These are phyloP conservation scores for Chauna torquata DNA, from an alignment of 2,113 vertebrate species.

Conservation along the genomic window DNA sequence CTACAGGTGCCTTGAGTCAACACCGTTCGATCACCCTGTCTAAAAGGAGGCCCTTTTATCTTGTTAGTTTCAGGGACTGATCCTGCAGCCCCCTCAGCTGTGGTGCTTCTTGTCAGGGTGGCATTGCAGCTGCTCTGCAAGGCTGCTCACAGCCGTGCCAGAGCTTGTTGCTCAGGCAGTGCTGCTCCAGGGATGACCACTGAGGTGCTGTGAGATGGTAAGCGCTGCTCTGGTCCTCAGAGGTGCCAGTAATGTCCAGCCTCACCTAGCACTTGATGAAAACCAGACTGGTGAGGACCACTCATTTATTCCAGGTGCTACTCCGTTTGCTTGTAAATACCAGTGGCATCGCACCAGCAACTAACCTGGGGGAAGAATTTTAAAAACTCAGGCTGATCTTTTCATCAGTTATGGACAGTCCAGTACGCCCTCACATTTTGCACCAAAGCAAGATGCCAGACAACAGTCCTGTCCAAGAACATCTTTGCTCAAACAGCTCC, in stretches of 20 bases:
- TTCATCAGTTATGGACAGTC: too few species aligned
- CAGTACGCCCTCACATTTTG: too few species aligned
- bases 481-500: accelerated
- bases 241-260: background rate
- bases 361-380: background rate
- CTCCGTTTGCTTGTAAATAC: background rate
- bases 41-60: background rate
- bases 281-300: background rate
- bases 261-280: background rate
- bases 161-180: too few species aligned
- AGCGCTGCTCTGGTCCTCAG: background rate
- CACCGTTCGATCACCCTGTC: background rate
- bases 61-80: background rate
- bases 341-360: background rate
- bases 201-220: too few species aligned
- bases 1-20: background rate
- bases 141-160: background rate
- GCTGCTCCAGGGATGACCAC: too few species aligned
- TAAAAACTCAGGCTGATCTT: background rate
- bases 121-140: background rate
- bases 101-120: background rate
- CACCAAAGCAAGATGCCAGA: accelerated
- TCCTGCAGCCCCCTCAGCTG: background rate
- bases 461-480: accelerated
- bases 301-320: background rate